Evolutionary conservation across 2,113 vertebrate genomes (phyloP), one percentile per base, ranked within the genome.

Genomic region (Catagonus wagneri): DNA sequence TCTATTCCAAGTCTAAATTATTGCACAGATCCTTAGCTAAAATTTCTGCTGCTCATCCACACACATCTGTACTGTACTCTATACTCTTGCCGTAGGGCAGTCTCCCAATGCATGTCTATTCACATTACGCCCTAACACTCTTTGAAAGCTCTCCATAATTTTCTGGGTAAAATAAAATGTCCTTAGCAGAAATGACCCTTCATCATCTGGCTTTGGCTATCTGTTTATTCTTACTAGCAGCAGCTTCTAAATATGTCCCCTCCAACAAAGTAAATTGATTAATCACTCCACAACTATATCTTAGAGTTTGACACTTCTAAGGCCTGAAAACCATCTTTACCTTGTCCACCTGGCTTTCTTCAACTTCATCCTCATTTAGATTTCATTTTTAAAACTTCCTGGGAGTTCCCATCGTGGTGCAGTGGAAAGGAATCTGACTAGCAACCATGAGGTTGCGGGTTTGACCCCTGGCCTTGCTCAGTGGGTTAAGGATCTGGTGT

Each of bases 121-220:
- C 39, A 7, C 19, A 12, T 25, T 32, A 56, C 23, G 19, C 1
- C 13, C 7, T 27, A 83, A 83, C 36, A 29, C 2, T 12, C 2
- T 78, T n/a, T 74, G 71, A 87, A 71, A 16, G 4, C 23, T 65
- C 58, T 36, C 22, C 20, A 52, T 85, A 58, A 54, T 60, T 68
- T 93, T 94, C n/a, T 32, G 16, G 2, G 54, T 76, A 76, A 90
- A 85, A 80, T 69, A 84, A 84, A 74, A 58, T 89, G 23, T 83
- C 19, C 13, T 83, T 63, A 87, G n/a, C 5, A 81, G n/a, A 94
- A 7, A 79, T 61, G 13, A 2, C 2, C 8, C 25, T 66, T 90
- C 23, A 25, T 56, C 78, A 84, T 39, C 14, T 81, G 15, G 7
- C 11, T 36, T 75, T 91, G 71, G 17, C 4, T 56, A 17, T 79